These are phyloP conservation scores for Andrena cerasifolii DNA, from an alignment of 1,140 invertebrate genomes.

Conservation along the genomic window DNA sequence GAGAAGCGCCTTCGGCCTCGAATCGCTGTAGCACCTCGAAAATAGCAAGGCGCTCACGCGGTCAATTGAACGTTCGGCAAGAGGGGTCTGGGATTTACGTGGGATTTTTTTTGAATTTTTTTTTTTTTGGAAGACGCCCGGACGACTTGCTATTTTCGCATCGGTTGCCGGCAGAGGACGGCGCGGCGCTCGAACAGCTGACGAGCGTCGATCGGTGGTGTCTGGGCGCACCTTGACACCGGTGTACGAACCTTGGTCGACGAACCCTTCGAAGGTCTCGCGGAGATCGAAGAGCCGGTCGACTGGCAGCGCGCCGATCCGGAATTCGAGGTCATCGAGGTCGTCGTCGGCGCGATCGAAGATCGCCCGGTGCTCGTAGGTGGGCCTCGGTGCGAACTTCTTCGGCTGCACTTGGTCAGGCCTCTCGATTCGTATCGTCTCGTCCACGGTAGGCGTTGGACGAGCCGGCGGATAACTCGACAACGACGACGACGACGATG, in stretches of 20 bases:
- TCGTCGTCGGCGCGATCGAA: constrained; percentile 79
- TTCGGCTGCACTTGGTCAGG: constrained; percentile 65
- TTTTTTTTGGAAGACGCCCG: too few species aligned
- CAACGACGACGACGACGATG: constrained; percentile 62
- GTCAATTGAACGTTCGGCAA: too few species aligned
- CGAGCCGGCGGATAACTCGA: constrained; percentile 66
- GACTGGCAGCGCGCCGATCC: constrained; percentile 75
- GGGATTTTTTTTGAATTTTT: too few species aligned
- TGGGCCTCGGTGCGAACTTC: constrained; percentile 80
- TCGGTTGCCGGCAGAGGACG: not conserved
- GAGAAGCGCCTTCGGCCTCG: not conserved
- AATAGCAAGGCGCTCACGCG: not conserved
- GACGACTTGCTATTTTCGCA: constrained; percentile 19
- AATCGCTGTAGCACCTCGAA: not conserved
- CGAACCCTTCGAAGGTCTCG: constrained; percentile 79
- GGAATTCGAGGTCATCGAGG: constrained; percentile 76
- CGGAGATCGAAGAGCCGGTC: constrained; percentile 79
- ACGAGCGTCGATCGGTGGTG: constrained; percentile 26
- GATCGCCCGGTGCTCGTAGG: constrained; percentile 79
- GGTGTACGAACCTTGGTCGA: constrained; percentile 81
- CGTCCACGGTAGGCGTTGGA: constrained; percentile 76
- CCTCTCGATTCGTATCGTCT: constrained; percentile 73
- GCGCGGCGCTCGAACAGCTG: not conserved
- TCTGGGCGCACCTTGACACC: constrained; percentile 29
- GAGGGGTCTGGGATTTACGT: too few species aligned